These are phyloP conservation scores for Pollenia angustigena DNA, from an alignment of 2,888 invertebrate species.

Conservation along the genomic window DNA sequence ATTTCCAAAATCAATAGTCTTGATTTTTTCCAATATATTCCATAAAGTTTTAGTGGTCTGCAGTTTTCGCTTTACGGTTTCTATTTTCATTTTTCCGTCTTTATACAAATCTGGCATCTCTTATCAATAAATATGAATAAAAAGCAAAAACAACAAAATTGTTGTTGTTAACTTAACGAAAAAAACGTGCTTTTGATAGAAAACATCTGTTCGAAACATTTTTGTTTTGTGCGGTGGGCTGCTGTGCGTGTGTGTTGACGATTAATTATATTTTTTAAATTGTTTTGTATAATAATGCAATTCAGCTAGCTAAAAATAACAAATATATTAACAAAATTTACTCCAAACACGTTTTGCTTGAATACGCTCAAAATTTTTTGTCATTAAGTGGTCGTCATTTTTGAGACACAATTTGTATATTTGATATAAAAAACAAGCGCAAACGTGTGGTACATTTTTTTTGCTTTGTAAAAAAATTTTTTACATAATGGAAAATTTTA, in stretches of 20 bases:
- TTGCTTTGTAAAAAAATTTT: background rate
- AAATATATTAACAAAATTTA: background rate
- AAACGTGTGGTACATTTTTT: conserved; percentile 10
- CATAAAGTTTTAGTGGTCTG: too few relatives aligned
- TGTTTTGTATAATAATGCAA: conserved; percentile 33
- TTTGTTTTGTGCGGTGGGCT: background rate
- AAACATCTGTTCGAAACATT: conserved; percentile 35
- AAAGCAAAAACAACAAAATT: conserved; percentile 9
- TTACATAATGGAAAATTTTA: conserved; percentile 69
- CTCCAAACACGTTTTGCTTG: background rate
- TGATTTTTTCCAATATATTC: too few relatives aligned
- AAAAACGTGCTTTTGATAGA: conserved; percentile 54
- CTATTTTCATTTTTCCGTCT: too few relatives aligned
- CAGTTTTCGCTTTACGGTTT: too few relatives aligned
- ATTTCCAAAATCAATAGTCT: too few relatives aligned
- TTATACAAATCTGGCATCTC: conserved; percentile 9
- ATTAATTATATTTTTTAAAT: conserved; percentile 16
- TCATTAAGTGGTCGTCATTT: background rate
- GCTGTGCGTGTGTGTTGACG: conserved; percentile 5
- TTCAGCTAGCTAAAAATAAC: conserved; percentile 11
- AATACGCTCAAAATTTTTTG: conserved; percentile 1
- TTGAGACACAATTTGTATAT: background rate
- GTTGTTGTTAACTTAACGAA: conserved; percentile 44
- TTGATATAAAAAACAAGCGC: background rate
- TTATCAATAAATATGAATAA: conserved; percentile 15